Base-by-base conservation (phyloP, 2,113 vertebrate species). In the Lophura nycthemera region DNA sequence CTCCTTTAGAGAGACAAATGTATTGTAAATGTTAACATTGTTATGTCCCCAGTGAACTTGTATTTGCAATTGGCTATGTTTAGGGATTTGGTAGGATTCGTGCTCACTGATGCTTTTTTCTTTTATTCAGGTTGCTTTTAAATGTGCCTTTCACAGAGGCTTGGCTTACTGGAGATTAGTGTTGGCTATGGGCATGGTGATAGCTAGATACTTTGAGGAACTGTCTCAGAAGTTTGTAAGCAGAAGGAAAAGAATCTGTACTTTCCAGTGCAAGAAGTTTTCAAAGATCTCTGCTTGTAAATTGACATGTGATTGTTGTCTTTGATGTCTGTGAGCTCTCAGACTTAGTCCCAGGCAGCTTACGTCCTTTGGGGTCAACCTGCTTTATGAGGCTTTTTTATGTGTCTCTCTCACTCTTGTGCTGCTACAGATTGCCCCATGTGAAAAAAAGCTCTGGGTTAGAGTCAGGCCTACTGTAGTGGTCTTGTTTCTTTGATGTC, bases 121-220 rank as follows among this genome's bases (percentile, higher is more conserved):
- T 50, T 60, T 78, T 69, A 18, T 72, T 56, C 57, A 67, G 10
- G 24, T 30, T 40, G 32, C 27, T 65, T 86, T 83, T 40, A 71
- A 27, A 27, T 11, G 5, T 24, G 10, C 0, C 1, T 4, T 66
- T 66, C 52, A 9, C 30, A 38, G 19, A 71, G 12, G 2, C n/a
- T 34, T 84, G 61, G 4, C 10, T 74, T 87, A 78, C 57, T 75
- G 59, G 50, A 34, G 40, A 22, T 38, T 38, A 6, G 15, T 21
- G 27, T 9, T 86, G 42, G 47, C 11, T 67, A 0, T 30, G 43
- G 29, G 25, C 20, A 34, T 8, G 10, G 21, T 42, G 7, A 10
- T 75, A 54, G 10, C 34, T 71, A 8, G 10, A 10, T 52, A 7
- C 9, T 75, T 67, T 67, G 19, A 83, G 59, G 30, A 76, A 18